phyloP scores from a whole-genome alignment of 1,140 invertebrate genomes.

The Drosophila orosa region DNA sequence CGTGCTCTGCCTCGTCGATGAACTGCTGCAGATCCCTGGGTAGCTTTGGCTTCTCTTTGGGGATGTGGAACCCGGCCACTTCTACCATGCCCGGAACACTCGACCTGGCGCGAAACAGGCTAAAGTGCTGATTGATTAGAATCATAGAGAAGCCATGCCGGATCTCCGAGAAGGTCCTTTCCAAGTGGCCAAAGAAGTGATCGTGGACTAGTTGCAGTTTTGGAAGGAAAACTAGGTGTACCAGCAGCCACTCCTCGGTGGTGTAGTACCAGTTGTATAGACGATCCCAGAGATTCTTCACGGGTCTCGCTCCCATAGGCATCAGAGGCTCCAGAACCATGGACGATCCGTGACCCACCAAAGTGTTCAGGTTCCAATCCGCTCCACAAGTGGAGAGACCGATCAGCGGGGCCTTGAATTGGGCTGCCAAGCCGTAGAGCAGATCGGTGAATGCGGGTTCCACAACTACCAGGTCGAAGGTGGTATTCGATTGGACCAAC shows the following conservation, averaged over 20 bases:
- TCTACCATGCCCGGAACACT: conserved; percentile 69
- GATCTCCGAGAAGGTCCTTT: conserved; percentile 35
- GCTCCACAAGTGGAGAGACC: conserved; percentile 51
- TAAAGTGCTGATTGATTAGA: conserved; percentile 73
- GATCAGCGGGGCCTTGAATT: conserved; percentile 56
- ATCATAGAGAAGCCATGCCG: conserved; percentile 58
- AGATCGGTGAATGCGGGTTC: conserved; percentile 46
- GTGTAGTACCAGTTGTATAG: conserved; percentile 50
- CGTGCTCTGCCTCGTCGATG: conserved; percentile 85
- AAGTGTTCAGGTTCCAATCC: conserved; percentile 54
- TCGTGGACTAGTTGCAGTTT: conserved; percentile 35
- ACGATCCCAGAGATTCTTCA: conserved; percentile 32
- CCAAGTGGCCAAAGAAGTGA: conserved; percentile 60
- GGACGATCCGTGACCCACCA: conserved; percentile 30
- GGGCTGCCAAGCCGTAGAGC: conserved; percentile 46
- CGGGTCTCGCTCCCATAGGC: neutral
- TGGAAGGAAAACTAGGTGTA: conserved; percentile 40
- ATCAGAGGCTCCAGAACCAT: conserved; percentile 41
- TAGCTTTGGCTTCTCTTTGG: conserved; percentile 82
- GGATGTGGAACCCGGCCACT: conserved; percentile 84
- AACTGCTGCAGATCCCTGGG: conserved; percentile 81
- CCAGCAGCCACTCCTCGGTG: conserved; percentile 64
- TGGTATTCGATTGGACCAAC: conserved; percentile 42
- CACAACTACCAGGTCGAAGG: conserved; percentile 53
- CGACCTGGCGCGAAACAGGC: conserved; percentile 48